Evolutionary conservation across 2,797 vertebrate species (phyloP).

Genomic region (Tachyglossus aculeatus): DNA sequence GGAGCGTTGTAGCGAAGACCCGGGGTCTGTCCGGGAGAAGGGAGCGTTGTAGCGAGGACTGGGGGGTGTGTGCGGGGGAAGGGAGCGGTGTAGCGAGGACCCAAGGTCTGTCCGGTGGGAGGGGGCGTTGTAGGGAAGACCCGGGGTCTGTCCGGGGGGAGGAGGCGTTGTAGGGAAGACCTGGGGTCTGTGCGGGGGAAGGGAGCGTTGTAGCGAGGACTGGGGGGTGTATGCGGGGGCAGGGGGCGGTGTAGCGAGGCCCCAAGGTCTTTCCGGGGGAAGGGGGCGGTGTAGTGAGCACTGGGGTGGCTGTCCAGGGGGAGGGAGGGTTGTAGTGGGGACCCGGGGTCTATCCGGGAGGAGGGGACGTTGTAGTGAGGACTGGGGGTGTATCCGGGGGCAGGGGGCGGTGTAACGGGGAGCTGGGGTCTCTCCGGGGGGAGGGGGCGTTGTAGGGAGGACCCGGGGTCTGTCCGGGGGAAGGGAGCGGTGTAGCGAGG

Average conservation of each 20-base stretch:
- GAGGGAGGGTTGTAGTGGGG: no score
- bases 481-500: background rate
- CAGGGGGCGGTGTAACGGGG: background rate
- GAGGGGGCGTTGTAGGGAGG: background rate
- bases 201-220: slow-evolving; percentile 9
- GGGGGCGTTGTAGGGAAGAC: no score
- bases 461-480: background rate
- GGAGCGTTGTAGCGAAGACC: slow-evolving; percentile 12
- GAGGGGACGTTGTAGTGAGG: background rate
- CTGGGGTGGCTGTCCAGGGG: no score
- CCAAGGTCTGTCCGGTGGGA: no score
- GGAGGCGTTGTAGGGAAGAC: background rate
- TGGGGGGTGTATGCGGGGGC: no score
- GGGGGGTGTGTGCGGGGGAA: background rate
- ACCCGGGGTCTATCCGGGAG: background rate
- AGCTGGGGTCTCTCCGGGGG: background rate
- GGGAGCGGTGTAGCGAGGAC: background rate
- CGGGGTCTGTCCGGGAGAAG: no score
- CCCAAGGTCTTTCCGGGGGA: background rate
- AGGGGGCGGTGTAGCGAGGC: no score
- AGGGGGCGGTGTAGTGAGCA: background rate
- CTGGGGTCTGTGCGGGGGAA: background rate
- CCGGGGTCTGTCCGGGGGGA: background rate
- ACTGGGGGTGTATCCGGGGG: background rate
- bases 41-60: background rate